phyloP scores from a whole-genome alignment of 2,113 vertebrate species.

The Albula goreensis region DNA sequence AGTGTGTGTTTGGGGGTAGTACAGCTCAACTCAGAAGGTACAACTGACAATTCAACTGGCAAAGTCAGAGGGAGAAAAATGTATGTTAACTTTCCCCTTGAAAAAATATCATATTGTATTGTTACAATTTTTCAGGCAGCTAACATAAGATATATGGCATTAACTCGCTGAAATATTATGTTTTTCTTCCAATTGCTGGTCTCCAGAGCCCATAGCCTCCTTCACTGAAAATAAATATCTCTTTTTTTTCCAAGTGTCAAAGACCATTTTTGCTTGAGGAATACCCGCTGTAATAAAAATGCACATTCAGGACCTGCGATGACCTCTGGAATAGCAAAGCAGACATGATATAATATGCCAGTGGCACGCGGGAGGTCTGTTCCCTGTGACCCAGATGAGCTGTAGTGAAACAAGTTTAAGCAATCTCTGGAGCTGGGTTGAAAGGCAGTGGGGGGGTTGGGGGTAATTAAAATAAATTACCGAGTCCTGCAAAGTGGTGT shows the following conservation, averaged over 20 bases:
- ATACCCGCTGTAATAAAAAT: background rate
- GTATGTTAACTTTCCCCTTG: background rate
- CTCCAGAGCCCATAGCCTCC: background rate
- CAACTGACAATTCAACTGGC: too few relatives aligned
- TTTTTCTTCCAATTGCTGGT: background rate
- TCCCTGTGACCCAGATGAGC: background rate
- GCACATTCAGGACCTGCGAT: background rate
- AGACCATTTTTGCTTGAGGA: background rate
- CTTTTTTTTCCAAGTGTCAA: background rate
- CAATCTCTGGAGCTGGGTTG: background rate
- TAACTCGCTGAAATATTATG: background rate
- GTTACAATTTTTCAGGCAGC: background rate
- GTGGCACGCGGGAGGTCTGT: background rate
- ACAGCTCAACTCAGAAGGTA: too few relatives aligned
- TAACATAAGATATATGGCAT: background rate
- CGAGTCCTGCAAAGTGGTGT: background rate
- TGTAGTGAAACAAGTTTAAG: background rate
- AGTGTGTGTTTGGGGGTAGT: too few relatives aligned
- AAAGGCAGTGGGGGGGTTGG: background rate
- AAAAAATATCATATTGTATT: background rate
- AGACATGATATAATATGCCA: background rate
- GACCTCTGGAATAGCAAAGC: background rate
- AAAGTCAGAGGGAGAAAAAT: background rate
- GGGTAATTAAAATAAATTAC: background rate
- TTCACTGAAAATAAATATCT: background rate